These are phyloP conservation scores for Carcharodon carcharias DNA, from an alignment of 2,797 vertebrate species.

Conservation along the genomic window DNA sequence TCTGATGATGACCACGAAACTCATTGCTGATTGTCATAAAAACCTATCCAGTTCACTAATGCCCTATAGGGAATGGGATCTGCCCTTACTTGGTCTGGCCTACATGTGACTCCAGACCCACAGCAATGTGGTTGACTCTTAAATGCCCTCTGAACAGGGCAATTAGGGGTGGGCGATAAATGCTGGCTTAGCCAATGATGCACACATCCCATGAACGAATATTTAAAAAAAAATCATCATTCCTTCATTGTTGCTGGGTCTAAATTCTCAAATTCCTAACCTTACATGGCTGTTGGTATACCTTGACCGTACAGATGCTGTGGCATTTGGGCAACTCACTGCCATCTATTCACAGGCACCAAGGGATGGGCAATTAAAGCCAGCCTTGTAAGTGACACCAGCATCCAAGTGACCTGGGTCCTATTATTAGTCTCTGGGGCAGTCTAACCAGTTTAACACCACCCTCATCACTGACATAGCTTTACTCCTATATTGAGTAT, in stretches of 20 bases:
- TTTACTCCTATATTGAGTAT: background rate
- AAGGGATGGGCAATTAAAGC: background rate
- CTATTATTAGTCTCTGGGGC: background rate
- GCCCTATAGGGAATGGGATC: too few species aligned
- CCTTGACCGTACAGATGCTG: background rate
- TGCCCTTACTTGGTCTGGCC: too few species aligned
- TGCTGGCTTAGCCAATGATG: too few species aligned
- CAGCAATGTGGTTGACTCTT: too few species aligned
- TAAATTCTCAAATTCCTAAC: background rate
- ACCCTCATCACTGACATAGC: background rate
- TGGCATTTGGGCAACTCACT: background rate
- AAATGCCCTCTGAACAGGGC: too few species aligned
- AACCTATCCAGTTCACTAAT: too few species aligned
- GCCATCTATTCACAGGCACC: background rate
- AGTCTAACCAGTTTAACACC: background rate
- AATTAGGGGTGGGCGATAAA: too few species aligned
- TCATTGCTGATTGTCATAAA: too few species aligned
- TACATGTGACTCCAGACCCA: too few species aligned
- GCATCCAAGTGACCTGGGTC: background rate
- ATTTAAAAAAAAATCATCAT: background rate
- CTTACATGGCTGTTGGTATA: background rate
- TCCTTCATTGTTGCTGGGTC: background rate
- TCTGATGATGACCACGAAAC: too few species aligned
- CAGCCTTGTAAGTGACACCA: background rate
- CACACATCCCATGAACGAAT: too few species aligned